Conservation (phyloP, 2,797 vertebrate genomes). For the Helostoma temminkii region DNA sequence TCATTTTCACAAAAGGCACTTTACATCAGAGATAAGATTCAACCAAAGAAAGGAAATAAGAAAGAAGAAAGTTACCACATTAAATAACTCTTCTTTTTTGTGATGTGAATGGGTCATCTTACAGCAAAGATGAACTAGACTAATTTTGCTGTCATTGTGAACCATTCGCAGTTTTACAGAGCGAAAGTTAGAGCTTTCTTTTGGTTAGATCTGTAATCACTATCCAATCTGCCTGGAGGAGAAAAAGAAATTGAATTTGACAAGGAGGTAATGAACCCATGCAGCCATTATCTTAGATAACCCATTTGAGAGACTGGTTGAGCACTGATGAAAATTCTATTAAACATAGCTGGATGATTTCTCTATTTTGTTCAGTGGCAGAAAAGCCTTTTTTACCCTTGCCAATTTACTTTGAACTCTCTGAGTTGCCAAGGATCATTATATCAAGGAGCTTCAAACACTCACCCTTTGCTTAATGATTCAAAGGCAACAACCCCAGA, state of each 20-base stretch:
- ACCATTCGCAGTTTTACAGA: conserved; percentile 57
- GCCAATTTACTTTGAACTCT: conserved; percentile 87
- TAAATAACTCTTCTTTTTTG: conserved; percentile 26
- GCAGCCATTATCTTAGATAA: conserved; percentile 88
- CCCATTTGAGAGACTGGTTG: conserved; percentile 86
- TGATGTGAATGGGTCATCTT: conserved; percentile 38
- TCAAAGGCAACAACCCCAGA: conserved; percentile 80
- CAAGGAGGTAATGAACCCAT: conserved; percentile 88
- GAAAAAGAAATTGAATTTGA: conserved; percentile 88
- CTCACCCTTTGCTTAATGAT: conserved; percentile 83
- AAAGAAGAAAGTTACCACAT: conserved; percentile 20
- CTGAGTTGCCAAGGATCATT: conserved; percentile 85
- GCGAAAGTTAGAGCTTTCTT: conserved; percentile 75
- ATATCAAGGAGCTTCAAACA: conserved; percentile 85
- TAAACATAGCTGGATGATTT: conserved; percentile 88
- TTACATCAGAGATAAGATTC: conserved; percentile 31
- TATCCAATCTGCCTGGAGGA: conserved; percentile 85
- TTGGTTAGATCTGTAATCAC: conserved; percentile 85
- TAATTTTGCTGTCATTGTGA: conserved; percentile 59
- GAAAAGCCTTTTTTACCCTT: conserved; percentile 79
- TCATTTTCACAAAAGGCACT: conserved; percentile 21
- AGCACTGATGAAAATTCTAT: conserved; percentile 89
- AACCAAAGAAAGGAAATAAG: conserved; percentile 20
- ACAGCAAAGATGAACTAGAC: conserved; percentile 63
- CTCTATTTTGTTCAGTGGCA: conserved; percentile 84